Evolutionary conservation across 2,888 invertebrate species (phyloP).

Genomic region (Podotricha telesiphe): DNA sequence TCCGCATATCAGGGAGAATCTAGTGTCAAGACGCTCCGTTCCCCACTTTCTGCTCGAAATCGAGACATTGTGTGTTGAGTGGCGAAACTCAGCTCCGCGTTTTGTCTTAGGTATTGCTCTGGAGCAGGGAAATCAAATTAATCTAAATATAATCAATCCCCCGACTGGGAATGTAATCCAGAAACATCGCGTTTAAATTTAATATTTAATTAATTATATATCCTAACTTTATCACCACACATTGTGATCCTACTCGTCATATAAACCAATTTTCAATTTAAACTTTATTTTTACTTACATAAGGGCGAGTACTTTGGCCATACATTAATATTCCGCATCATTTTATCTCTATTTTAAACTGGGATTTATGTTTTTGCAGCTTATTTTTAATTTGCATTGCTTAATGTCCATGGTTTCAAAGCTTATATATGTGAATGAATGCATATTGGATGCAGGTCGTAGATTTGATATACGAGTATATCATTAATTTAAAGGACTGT

Average conservation of each 20-base stretch:
- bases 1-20: too few species aligned
- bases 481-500: constrained; percentile 1
- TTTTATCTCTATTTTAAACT: constrained; percentile 47
- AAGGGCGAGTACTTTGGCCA: constrained; percentile 14
- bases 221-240: too few species aligned
- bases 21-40: too few species aligned
- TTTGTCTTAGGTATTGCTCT: too few species aligned
- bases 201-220: background rate
- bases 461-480: constrained; percentile 2
- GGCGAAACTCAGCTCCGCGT: too few species aligned
- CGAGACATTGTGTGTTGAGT: too few species aligned
- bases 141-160: too few species aligned
- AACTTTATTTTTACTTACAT: constrained; percentile 1
- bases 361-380: constrained; percentile 49
- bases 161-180: too few species aligned
- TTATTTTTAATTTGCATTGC: constrained; percentile 21
- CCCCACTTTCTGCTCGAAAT: too few species aligned
- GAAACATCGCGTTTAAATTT: too few species aligned
- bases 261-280: constrained; percentile 23
- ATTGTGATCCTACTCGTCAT: background rate
- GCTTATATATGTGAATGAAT: constrained; percentile 8
- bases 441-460: background rate
- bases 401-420: constrained; percentile 3
- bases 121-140: too few species aligned
- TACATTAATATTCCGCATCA: constrained; percentile 33